Percentiles rank a stretch among this genome's conserved stretches.
Conservation (phyloP, 2,888 invertebrate genomes). For the Polydrusus cervinus region DNA sequence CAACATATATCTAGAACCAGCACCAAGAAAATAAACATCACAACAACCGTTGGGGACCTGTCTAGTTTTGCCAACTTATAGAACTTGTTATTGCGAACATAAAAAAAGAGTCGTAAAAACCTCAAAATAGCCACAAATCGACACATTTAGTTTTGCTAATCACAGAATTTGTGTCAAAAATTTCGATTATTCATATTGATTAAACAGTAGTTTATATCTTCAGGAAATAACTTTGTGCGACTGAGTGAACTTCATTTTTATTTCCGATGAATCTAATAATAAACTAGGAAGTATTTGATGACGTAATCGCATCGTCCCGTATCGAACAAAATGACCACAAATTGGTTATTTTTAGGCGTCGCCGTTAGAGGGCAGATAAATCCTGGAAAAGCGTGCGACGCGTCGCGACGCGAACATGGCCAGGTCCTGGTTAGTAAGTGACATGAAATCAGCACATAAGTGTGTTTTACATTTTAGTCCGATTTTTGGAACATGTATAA, state of each 20-base stretch:
- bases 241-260: neutral
- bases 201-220: no score
- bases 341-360: slow-evolving; percentile 5
- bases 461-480: slow-evolving; percentile 70
- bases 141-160: no score
- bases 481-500: slow-evolving; percentile 80
- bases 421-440: slow-evolving; percentile 67
- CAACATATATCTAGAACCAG: no score
- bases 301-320: neutral
- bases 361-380: slow-evolving; percentile 30
- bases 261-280: neutral
- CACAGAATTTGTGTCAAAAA: no score
- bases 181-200: no score
- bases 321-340: neutral
- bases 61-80: no score
- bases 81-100: no score
- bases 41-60: no score
- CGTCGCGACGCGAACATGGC: slow-evolving; percentile 1
- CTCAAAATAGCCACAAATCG: no score
- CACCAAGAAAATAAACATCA: no score
- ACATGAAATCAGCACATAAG: slow-evolving; percentile 70
- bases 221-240: neutral
- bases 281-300: neutral
- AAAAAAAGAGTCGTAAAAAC: no score
- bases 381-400: slow-evolving; percentile 10